Evolutionary conservation across 2,797 vertebrate genomes (phyloP), one percentile per base, ranked within the genome.

Genomic region (Pelochelys cantorii): DNA sequence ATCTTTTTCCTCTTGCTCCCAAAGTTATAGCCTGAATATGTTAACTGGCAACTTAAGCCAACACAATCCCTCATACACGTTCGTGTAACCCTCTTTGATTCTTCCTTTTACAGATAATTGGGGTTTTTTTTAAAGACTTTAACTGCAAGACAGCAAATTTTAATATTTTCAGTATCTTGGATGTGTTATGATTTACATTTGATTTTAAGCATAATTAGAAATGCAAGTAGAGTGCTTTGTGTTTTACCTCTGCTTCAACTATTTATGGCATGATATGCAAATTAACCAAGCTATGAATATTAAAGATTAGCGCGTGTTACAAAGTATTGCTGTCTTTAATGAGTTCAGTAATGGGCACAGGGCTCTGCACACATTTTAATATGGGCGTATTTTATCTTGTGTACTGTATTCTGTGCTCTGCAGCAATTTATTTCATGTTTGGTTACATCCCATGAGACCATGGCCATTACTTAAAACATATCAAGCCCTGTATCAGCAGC

Each of bases 211-310:
- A 7, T 97, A 97, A 98, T 98, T 98, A 98, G 97, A 95, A 95
- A 98, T 97, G 98, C 98, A 97, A 98, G 96, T 96, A 79, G 95
- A 97, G 97, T 95, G 96, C 97, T 97, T 97, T 97, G 97, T 98
- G 97, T 98, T 97, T 97, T 97, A 98, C 97, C 98, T 98, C 97
- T 93, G 94, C 96, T 95, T 84, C 90, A 77, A 97, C 98, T 98
- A 98, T 98, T 98, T 98, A 98, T 98, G 98, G 98, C 97, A 96
- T 17, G 91, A 20, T 95, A 98, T 98, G 98, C 97, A 98, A 97
- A 98, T 98, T 96, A 94, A 48, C 89, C 86, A 11, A 31, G 96
- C 92, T 81, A 95, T 98, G 98, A 98, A 98, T 98, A 97, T 98
- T 98, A 98, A 98, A 84, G 95, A 96, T 92, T 81, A 96, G 95